A percentile compares a stretch with the other conserved stretches of the same genome.
phyloP scores from a whole-genome alignment of 2,888 invertebrate genomes.

The Beris morrisii region DNA sequence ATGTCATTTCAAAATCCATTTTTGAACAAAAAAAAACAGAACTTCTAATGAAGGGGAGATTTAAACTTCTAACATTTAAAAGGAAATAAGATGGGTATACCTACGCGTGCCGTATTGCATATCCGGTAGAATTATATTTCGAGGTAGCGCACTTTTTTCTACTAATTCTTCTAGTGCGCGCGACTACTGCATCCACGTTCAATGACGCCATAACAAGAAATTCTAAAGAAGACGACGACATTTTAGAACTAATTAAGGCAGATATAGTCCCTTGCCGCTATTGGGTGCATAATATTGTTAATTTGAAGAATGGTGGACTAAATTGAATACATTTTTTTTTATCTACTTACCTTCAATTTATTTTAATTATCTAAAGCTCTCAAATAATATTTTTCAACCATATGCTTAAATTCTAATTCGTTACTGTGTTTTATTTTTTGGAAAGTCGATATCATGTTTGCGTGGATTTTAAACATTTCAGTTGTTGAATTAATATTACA shows the following conservation, averaged over 20 bases:
- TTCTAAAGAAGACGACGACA: neutral
- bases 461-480: too few relatives aligned
- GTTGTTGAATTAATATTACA: too few relatives aligned
- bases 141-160: conserved; percentile 4
- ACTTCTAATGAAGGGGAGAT: conserved; percentile 17
- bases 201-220: neutral
- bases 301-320: neutral
- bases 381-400: too few relatives aligned
- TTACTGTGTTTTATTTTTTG: too few relatives aligned
- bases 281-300: neutral
- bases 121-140: conserved; percentile 28
- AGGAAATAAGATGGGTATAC: conserved; percentile 3
- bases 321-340: too few relatives aligned
- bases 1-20: conserved; percentile 27
- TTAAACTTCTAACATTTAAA: conserved; percentile 9
- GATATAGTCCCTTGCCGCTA: neutral
- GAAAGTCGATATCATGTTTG: too few relatives aligned
- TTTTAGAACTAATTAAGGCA: neutral
- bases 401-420: too few relatives aligned
- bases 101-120: conserved; percentile 15
- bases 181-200: neutral
- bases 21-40: neutral
- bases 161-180: neutral
- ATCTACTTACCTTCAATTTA: too few relatives aligned
- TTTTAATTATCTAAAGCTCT: too few relatives aligned